Percentiles rank a stretch among this genome's conserved stretches.
Evolutionary conservation across 1,140 invertebrate species (phyloP).

Genomic region (Drosophila serrata): DNA sequence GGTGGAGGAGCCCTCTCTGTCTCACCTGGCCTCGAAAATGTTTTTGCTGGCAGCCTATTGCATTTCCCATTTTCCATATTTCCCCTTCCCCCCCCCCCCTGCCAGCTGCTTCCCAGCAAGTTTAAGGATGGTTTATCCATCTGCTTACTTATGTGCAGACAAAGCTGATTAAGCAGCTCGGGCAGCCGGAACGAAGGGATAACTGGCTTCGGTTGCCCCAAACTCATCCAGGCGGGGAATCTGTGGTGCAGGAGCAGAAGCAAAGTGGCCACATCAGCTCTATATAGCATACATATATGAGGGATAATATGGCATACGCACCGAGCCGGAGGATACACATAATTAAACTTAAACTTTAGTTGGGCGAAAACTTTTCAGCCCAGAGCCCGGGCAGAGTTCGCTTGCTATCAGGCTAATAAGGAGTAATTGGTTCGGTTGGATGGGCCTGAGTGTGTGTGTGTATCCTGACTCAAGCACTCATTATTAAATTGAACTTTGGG

Average conservation of each 20-base stretch:
- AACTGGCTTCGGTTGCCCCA: conserved; percentile 17
- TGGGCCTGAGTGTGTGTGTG: conserved; percentile 7
- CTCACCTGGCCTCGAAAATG: conserved; percentile 51
- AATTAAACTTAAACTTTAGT: conserved; percentile 42
- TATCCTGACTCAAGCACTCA: neutral
- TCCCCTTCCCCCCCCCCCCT: neutral
- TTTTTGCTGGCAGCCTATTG: conserved; percentile 30
- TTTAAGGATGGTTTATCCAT: conserved; percentile 47
- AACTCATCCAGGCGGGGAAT: conserved; percentile 6
- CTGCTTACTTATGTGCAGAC: conserved; percentile 52
- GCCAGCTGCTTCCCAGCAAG: neutral
- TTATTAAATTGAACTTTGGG: conserved; percentile 11
- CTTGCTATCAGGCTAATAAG: conserved; percentile 3
- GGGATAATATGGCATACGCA: conserved; percentile 14
- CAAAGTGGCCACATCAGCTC: conserved; percentile 2
- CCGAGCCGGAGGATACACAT: conserved; percentile 41
- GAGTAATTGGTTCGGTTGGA: conserved; percentile 17
- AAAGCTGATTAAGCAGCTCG: conserved; percentile 47
- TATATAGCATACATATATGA: neutral
- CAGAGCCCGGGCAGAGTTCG: neutral
- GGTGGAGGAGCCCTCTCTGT: conserved; percentile 8
- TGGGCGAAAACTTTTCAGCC: conserved; percentile 23
- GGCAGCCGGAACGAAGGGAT: conserved; percentile 39
- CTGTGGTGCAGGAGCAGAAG: neutral
- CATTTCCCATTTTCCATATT: conserved; percentile 20